Evolutionary conservation across 1,140 invertebrate species (phyloP).

Genomic region (Saccostrea echinata): DNA sequence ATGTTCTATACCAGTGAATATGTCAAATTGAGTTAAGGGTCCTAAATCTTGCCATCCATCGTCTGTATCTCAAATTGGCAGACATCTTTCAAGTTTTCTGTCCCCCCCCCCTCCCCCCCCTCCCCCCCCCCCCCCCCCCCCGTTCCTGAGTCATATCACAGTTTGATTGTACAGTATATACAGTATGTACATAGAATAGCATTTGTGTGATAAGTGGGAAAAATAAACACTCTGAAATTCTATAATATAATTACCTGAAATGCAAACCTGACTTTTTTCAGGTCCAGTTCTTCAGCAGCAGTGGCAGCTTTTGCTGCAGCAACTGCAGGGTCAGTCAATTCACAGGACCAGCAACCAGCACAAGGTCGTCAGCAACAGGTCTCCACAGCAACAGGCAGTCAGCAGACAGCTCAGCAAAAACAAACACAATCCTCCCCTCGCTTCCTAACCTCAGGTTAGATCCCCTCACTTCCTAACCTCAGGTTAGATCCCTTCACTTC

Average conservation of each 20-base stretch:
- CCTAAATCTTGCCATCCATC: too few relatives aligned
- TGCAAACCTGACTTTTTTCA: constrained; percentile 77
- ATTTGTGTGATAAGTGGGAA: neutral
- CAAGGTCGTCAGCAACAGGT: constrained; percentile 42
- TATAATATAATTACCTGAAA: neutral
- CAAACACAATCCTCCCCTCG: constrained; percentile 15
- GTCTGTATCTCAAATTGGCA: too few relatives aligned
- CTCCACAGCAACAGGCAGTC: neutral
- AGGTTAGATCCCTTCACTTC: too few relatives aligned
- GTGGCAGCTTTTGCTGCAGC: constrained; percentile 95
- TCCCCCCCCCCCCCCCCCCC: too few relatives aligned
- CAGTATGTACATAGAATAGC: too few relatives aligned
- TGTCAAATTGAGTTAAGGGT: too few relatives aligned
- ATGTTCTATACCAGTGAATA: too few relatives aligned
- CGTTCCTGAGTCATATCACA: too few relatives aligned
- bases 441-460: neutral
- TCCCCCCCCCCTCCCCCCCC: too few relatives aligned
- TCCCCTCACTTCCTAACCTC: constrained; percentile 6
- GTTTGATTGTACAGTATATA: too few relatives aligned
- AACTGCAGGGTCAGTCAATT: constrained; percentile 86
- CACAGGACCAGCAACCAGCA: constrained; percentile 46
- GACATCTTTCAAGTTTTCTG: too few relatives aligned
- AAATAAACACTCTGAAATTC: neutral
- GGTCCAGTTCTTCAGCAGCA: constrained; percentile 93
- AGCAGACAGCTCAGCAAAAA: constrained; percentile 20